Percentiles rank a stretch among this genome's conserved stretches.
phyloP scores from a whole-genome alignment of 2,113 vertebrate species.

The Phalacrocorax aristotelis region DNA sequence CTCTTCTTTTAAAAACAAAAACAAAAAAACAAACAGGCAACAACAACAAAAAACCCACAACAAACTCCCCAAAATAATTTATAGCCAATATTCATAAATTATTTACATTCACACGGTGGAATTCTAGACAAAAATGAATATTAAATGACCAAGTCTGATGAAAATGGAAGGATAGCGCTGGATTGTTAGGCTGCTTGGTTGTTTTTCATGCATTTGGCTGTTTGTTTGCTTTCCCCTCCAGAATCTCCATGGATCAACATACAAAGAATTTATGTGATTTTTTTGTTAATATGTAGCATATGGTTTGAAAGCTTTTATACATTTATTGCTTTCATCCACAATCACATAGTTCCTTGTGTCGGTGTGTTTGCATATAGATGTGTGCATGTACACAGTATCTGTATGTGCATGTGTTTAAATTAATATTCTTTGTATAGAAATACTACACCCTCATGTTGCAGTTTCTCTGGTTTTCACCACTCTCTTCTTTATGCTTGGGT shows the following conservation, averaged over 20 bases:
- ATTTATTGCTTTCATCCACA: not conserved
- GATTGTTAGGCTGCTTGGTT: not conserved
- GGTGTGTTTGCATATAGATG: not conserved
- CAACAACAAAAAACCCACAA: too few relatives aligned
- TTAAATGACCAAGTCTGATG: slow-evolving; percentile 10
- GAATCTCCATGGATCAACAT: slow-evolving; percentile 15
- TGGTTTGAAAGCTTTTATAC: slow-evolving; percentile 15
- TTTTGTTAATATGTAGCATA: slow-evolving; percentile 28
- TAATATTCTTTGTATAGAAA: slow-evolving; percentile 36
- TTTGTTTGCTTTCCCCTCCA: slow-evolving; percentile 36
- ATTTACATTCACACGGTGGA: not conserved
- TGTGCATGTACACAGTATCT: not conserved
- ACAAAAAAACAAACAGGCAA: not conserved
- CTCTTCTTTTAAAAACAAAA: not conserved
- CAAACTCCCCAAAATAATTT: not conserved
- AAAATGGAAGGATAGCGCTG: not conserved
- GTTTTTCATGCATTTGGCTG: slow-evolving; percentile 17
- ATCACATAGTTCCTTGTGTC: not conserved
- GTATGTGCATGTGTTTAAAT: slow-evolving; percentile 27
- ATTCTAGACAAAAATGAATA: slow-evolving; percentile 16
- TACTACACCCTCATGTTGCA: slow-evolving; percentile 1
- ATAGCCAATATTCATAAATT: not conserved
- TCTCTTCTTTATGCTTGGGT: slow-evolving; percentile 79
- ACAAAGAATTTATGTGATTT: not conserved
- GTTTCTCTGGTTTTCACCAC: slow-evolving; percentile 49